Evolutionary conservation across 2,113 vertebrate genomes (phyloP), one percentile per base, ranked within the genome.

Genomic region (Ceratotherium simum): DNA sequence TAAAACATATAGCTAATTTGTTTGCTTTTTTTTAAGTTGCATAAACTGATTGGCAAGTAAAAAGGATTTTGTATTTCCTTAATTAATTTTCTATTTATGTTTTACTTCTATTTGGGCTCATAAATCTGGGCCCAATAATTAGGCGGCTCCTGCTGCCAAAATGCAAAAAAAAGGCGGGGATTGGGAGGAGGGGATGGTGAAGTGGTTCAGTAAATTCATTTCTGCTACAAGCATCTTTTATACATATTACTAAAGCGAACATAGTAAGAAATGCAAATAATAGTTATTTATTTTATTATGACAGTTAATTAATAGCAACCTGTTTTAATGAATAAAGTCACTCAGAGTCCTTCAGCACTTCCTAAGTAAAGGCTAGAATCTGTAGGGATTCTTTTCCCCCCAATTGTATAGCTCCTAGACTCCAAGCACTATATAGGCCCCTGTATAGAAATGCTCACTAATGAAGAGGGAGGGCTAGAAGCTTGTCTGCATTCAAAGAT

Each of bases 321-420:
- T 99, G 99, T 99, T 99, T 99, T 99, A 99, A 99, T 99, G 99
- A 99, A 99, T 99, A 99, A 99, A 99, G 99, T 99, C 99, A 99
- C 98, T 99, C 99, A 96, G 97, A 98, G 99, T 99, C 98, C 99
- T 99, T 99, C 98, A 99, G 98, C 98, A 99, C 99, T 99, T 99
- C 99, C 99, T 99, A 99, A 99, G 99, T 98, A 99, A 98, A 98
- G 98, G 98, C 98, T 98, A 97, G 98, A 98, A 99, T 99, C 99
- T 98, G 98, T 99, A 98, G 99, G 99, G 98, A 98, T 99, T 99
- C 99, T 99, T 98, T 98, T 97, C 97, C 98, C 98, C 98, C 98
- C 90, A 98, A 98, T 99, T 99, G 99, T 99, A 98, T 98, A 97
- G 99, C 98, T 98, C 98, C 98, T 93, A 98, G 99, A 98, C 99